phyloP scores from a whole-genome alignment of 2,797 vertebrate species.

The Hoplostethus mediterraneus region DNA sequence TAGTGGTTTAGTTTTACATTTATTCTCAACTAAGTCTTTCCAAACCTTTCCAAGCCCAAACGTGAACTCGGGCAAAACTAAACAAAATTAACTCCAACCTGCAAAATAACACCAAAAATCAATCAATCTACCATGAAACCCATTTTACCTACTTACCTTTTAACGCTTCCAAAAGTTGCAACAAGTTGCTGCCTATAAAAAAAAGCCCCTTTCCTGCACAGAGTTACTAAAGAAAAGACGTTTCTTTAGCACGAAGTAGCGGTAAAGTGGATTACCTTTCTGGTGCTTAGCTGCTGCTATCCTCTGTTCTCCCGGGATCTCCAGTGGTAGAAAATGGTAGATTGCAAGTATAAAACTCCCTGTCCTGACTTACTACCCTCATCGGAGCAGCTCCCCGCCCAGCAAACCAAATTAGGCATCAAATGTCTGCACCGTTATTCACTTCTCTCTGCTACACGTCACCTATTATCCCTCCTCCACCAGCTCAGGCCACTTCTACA shows the following conservation, averaged over 20 bases:
- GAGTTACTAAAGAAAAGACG: too few species aligned
- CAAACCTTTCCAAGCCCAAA: neutral
- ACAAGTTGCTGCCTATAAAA: slow-evolving; percentile 34
- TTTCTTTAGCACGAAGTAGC: too few species aligned
- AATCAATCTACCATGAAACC: too few species aligned
- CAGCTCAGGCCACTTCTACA: neutral
- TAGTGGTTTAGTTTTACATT: neutral
- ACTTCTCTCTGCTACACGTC: slow-evolving; percentile 53
- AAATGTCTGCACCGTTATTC: slow-evolving; percentile 70
- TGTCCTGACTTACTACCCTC: slow-evolving; percentile 42
- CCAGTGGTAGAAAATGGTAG: slow-evolving; percentile 35
- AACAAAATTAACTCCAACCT: too few species aligned
- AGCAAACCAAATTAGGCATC: slow-evolving; percentile 77
- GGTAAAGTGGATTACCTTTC: slow-evolving; percentile 48
- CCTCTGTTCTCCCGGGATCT: slow-evolving; percentile 27
- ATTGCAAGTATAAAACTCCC: slow-evolving; percentile 33
- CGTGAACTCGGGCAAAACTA: neutral
- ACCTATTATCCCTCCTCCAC: slow-evolving; percentile 25
- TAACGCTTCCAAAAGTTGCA: slow-evolving; percentile 18
- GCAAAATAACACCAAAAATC: neutral
- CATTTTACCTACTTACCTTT: neutral
- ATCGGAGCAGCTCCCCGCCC: slow-evolving; percentile 64
- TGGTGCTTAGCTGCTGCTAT: neutral
- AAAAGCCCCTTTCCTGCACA: neutral
- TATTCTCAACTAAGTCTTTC: too few species aligned